Base-by-base conservation (phyloP, 2,888 invertebrate species). In the Erpobdella octoculata region DNA sequence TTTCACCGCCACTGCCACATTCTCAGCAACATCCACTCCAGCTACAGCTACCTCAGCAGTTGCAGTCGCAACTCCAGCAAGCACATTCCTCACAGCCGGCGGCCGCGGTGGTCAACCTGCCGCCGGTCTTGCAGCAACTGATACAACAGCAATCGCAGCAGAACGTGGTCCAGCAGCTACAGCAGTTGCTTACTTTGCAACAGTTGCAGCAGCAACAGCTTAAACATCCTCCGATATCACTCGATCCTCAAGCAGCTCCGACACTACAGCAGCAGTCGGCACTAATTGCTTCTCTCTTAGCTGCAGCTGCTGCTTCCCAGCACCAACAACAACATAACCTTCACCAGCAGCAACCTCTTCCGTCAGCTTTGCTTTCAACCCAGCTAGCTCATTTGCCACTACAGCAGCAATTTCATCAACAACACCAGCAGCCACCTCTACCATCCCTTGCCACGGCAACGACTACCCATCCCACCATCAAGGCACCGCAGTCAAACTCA, bases 391-490 rank as follows among this genome's bases (percentile, higher is more conserved):
- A 48, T 46, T 25, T 36, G 53, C 38, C 36, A 9, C 35, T 37
- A 53, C 70, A 66, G 28, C 65, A 65, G 48, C 66, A 72, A 31
- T 18, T 35, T 25, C 53, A 37, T n/a, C 66, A 59, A 41, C 48
- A 67, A 59, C 71, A 71, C 31, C 71, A 66, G 58, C 67, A 68
- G 33, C 72, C 28, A 38, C 4, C 15, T 33, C n/a, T 35, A 62
- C 28, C 62, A 28, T 62, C 62, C 18, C n/a, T 62, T n/a, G 31
- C 33, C 31, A n/a, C 62, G n/a, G 21, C 62, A n/a, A 62, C 31
- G 4, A 8, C 62, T n/a, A 62, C 53, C 28, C 5, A 25, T 21
- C 28, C 53, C 53, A 25, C 62, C 1, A 31, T 62, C 1, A 62
- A 31, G 35, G 18, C 31, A 31, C 6, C 35, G 18, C 18, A 28